Evolutionary conservation across 2,113 vertebrate species (phyloP).

Genomic region (Gopherus flavomarginatus): DNA sequence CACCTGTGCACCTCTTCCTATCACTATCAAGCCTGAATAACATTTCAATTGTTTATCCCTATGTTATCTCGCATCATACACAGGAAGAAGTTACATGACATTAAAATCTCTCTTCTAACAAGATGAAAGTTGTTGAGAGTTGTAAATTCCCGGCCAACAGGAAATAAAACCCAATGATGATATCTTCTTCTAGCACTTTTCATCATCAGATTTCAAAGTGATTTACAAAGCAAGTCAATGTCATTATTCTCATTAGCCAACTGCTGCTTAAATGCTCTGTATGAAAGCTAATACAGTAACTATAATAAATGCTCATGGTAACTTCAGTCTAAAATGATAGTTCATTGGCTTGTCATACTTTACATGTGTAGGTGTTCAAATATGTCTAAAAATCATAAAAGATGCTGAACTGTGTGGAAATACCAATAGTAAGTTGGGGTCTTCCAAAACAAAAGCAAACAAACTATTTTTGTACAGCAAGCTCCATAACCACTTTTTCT

Average conservation of each 20-base stretch:
- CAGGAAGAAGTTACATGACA: accelerated
- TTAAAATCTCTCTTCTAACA: neutral
- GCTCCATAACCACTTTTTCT: slow-evolving; percentile 16
- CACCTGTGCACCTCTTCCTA: neutral
- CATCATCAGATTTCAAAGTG: neutral
- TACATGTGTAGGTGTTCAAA: neutral
- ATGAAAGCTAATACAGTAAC: neutral
- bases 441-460: neutral
- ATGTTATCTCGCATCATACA: neutral
- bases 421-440: neutral
- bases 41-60: neutral
- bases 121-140: neutral
- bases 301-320: neutral
- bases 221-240: neutral
- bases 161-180: neutral
- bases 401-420: neutral
- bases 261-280: neutral
- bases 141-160: neutral
- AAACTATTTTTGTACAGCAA: slow-evolving; percentile 27
- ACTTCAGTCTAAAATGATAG: neutral
- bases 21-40: neutral
- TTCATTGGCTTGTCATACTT: slow-evolving; percentile 17
- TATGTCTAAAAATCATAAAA: slow-evolving; percentile 18
- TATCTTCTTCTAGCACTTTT: neutral
- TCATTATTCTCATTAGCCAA: neutral